Percentiles rank a stretch among this genome's conserved stretches.
Conservation (phyloP, 2,888 invertebrate species). For the Xanthostigma xanthostigma region DNA sequence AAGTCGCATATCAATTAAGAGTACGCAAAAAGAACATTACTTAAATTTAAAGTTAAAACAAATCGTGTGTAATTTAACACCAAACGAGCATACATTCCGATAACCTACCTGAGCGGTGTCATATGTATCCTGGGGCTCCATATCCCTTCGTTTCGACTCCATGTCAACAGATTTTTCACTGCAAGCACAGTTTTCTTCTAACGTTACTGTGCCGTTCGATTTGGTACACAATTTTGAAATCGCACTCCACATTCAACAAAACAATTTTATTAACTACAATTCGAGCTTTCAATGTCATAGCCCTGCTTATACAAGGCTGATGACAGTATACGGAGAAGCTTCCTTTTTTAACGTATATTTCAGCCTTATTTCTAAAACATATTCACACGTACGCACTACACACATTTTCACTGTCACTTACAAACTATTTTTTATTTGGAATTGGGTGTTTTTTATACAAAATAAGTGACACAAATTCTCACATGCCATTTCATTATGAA, state of each 20-base stretch:
- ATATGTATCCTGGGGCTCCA: conserved; percentile 45
- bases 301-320: conserved; percentile 24
- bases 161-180: conserved; percentile 12
- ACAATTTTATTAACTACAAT: conserved; percentile 16
- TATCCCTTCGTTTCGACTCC: conserved; percentile 35
- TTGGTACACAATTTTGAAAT: conserved; percentile 28
- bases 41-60: no score
- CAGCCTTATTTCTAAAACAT: conserved; percentile 5
- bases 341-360: conserved; percentile 4
- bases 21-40: no score
- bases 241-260: conserved; percentile 29
- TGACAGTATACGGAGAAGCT: conserved; percentile 5
- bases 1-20: no score
- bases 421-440: neutral
- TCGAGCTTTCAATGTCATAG: conserved; percentile 28
- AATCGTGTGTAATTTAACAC: neutral
- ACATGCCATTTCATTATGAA: no score
- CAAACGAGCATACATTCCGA: neutral
- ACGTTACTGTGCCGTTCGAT: conserved; percentile 20
- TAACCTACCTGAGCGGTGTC: conserved; percentile 47
- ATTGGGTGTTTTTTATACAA: no score
- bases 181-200: conserved; percentile 18
- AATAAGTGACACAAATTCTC: no score
- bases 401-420: neutral
- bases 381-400: conserved; percentile 4